Conservation (phyloP, 2,113 vertebrate species). For the Condylura cristata region DNA sequence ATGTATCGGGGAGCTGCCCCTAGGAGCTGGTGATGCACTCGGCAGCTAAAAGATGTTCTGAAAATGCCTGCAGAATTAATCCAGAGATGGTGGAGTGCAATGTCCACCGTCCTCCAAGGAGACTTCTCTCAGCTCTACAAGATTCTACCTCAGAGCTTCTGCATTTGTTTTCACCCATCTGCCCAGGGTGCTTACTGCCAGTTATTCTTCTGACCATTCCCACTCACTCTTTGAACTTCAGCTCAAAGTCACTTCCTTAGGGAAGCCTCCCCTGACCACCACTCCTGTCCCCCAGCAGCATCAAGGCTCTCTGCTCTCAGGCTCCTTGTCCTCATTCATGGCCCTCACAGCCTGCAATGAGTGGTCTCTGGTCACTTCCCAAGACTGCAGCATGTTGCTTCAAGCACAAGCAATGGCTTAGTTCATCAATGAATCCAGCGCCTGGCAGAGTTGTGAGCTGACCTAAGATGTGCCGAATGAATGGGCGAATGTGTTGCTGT, state of each 20-base stretch:
- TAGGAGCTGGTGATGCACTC: neutral
- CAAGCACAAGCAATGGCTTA: neutral
- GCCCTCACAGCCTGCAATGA: too few species aligned
- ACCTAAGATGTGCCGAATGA: neutral
- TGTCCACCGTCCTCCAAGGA: neutral
- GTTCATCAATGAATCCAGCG: neutral
- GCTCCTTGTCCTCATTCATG: neutral
- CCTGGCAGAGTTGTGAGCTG: neutral
- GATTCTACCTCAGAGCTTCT: neutral
- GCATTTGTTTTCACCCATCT: neutral
- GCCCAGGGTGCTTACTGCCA: neutral
- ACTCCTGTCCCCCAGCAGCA: neutral
- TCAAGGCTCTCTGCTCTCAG: neutral
- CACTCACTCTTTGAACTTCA: neutral
- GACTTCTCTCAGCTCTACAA: neutral
- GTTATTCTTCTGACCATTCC: neutral
- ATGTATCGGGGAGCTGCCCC: neutral
- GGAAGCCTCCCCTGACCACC: neutral
- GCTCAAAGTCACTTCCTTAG: neutral
- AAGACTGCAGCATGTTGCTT: neutral
- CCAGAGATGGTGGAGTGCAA: neutral
- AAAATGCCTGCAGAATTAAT: neutral
- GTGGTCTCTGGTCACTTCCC: neutral
- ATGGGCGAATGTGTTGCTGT: neutral
- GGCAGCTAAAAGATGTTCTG: neutral